phyloP scores from a whole-genome alignment of 2,797 vertebrate species.

The Telmatherina bonti region DNA sequence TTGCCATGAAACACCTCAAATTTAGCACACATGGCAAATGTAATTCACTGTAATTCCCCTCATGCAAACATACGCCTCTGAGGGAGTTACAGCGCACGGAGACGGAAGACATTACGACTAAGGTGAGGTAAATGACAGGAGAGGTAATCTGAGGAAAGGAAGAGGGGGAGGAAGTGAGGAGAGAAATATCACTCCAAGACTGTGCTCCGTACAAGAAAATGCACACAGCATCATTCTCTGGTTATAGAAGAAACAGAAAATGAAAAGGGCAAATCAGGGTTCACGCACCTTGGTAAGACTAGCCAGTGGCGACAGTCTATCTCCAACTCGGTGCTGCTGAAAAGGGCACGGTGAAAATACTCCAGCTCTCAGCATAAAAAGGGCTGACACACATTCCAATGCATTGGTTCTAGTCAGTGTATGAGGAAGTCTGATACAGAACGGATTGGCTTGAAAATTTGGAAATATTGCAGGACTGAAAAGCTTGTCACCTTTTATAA shows the following conservation, averaged over 20 bases:
- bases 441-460: conserved; percentile 56
- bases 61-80: conserved; percentile 13
- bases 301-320: conserved; percentile 79
- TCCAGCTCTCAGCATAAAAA: conserved; percentile 80
- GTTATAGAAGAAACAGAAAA: conserved; percentile 70
- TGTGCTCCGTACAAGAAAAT: conserved; percentile 67
- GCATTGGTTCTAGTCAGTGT: conserved; percentile 61
- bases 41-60: conserved; percentile 36
- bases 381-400: conserved; percentile 74
- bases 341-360: conserved; percentile 81
- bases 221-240: conserved; percentile 69
- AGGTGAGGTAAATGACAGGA: conserved; percentile 18
- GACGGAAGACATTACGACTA: conserved; percentile 27
- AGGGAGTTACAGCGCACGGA: conserved; percentile 29
- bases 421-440: conserved; percentile 46
- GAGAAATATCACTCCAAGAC: conserved; percentile 44
- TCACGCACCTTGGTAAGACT: conserved; percentile 76
- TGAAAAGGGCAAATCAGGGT: conserved; percentile 83
- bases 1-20: conserved; percentile 22
- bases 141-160: background rate
- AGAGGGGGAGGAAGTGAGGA: conserved; percentile 11
- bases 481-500: background rate
- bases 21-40: conserved; percentile 15
- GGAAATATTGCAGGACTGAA: conserved; percentile 2
- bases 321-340: conserved; percentile 71